phyloP scores from a whole-genome alignment of 1,140 invertebrate species.

The Musca domestica region DNA sequence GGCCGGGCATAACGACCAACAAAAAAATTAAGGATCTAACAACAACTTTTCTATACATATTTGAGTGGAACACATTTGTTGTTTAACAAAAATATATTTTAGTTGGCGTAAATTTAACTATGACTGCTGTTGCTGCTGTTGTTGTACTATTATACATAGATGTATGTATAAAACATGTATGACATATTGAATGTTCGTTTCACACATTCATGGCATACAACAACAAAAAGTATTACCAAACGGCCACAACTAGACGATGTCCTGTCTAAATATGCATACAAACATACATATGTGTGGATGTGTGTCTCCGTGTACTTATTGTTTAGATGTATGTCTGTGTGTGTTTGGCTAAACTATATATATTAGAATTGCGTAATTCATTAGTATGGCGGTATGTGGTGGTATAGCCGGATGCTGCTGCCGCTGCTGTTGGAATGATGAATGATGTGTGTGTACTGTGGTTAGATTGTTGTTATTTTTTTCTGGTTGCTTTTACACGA shows the following conservation, averaged over 20 bases:
- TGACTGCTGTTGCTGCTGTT: too few relatives aligned
- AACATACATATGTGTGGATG: not conserved
- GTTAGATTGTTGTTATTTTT: slow-evolving; percentile 37
- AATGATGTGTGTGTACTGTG: slow-evolving; percentile 45
- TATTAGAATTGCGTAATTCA: slow-evolving; percentile 54
- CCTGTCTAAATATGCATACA: not conserved
- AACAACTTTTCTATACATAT: too few relatives aligned
- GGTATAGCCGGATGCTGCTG: not conserved
- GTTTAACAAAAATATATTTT: not conserved
- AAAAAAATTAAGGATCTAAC: too few relatives aligned
- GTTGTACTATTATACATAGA: not conserved
- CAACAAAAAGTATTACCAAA: not conserved
- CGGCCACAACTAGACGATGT: not conserved
- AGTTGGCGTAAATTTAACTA: slow-evolving; percentile 17
- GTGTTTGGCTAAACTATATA: slow-evolving; percentile 33
- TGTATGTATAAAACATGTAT: not conserved
- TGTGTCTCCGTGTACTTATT: not conserved
- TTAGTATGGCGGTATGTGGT: slow-evolving; percentile 37
- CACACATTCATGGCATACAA: not conserved
- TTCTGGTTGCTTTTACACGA: slow-evolving; percentile 39
- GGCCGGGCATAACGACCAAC: too few relatives aligned
- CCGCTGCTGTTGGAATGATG: slow-evolving; percentile 35
- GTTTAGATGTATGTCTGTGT: not conserved
- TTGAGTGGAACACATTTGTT: too few relatives aligned
- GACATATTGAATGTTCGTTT: not conserved